A percentile compares a stretch with the other conserved stretches of the same genome.
Conservation (phyloP, 2,888 invertebrate species). For the Corbicula japonica region DNA sequence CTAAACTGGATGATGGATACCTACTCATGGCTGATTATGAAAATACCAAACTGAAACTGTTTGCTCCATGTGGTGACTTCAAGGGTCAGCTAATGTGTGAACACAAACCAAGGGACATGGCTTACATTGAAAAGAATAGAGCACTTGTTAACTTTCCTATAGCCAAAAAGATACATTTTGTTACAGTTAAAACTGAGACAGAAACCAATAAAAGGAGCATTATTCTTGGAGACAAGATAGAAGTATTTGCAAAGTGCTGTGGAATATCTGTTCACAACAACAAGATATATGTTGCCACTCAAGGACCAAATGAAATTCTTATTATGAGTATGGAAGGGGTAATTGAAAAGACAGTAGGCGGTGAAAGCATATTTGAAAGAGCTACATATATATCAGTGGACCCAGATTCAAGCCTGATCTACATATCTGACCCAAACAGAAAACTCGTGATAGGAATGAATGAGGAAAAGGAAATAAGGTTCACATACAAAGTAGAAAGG, state of each 20-base stretch:
- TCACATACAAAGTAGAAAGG: constrained; percentile 30
- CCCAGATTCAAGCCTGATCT: constrained; percentile 17
- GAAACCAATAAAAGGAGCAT: background rate
- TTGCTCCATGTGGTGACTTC: constrained; percentile 25
- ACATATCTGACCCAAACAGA: constrained; percentile 41
- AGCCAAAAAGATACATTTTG: constrained; percentile 30
- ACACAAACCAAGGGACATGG: constrained; percentile 38
- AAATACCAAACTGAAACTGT: constrained; percentile 39
- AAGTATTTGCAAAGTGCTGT: constrained; percentile 33
- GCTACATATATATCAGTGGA: constrained; percentile 39
- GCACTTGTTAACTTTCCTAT: constrained; percentile 39
- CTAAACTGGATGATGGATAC: constrained; percentile 19
- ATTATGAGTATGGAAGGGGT: constrained; percentile 29
- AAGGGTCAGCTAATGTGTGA: constrained; percentile 11
- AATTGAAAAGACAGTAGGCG: constrained; percentile 6
- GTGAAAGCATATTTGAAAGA: constrained; percentile 36
- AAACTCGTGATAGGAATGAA: constrained; percentile 32
- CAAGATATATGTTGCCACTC: constrained; percentile 36
- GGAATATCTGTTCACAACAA: constrained; percentile 38
- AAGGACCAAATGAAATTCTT: constrained; percentile 36
- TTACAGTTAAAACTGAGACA: constrained; percentile 8
- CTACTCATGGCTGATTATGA: constrained; percentile 39
- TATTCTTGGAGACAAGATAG: constrained; percentile 13
- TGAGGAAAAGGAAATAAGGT: constrained; percentile 7
- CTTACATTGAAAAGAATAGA: constrained; percentile 21